Base-by-base conservation (phyloP, 2,888 invertebrate species). In the Lucinisca nassula region DNA sequence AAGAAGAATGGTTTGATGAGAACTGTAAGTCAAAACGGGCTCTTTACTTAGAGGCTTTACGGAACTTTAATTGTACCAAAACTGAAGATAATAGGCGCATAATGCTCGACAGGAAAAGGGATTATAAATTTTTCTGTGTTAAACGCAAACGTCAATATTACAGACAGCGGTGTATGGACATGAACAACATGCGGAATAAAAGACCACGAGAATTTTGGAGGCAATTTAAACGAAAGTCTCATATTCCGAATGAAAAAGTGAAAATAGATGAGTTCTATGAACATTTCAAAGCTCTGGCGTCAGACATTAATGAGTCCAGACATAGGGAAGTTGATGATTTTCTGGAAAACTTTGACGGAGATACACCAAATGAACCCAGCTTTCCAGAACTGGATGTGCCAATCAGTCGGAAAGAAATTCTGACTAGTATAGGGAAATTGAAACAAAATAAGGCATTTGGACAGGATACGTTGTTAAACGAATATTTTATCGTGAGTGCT, bases 1-100 rank as follows among this genome's bases (percentile, higher is more conserved):
- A n/a, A n/a, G n/a, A n/a, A 30, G 30, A 37, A 14, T 81, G 81
- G 81, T 81, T 55, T 35, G 74, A 81, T 35, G 37, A 81, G 35
- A 58, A 74, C 35, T 81, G 81, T 51, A 55, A 55, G n/a, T 4
- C 27, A 40, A 51, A 35, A 38, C 35, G 55, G 24, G 2, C 55
- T 10, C 17, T 32, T 10, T 55, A 55, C 37, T 21, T 27, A 37
- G 61, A 24, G 24, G 40, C 24, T 35, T 3, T 32, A 37, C 12
- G 55, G 32, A 12, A 6, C n/a, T 58, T 38, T 58, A 37, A 37
- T 55, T 14, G 12, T n/a, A 40, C 21, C 4, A 72, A 73, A 32
- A 30, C 45, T 10, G 49, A 30, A n/a, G 35, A 32, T 10, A 80
- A 73, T 73, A 80, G 80, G 37, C 38, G 27, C 35, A 8, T 8